phyloP scores from a whole-genome alignment of 2,888 invertebrate genomes.

The Ophion costatus region DNA sequence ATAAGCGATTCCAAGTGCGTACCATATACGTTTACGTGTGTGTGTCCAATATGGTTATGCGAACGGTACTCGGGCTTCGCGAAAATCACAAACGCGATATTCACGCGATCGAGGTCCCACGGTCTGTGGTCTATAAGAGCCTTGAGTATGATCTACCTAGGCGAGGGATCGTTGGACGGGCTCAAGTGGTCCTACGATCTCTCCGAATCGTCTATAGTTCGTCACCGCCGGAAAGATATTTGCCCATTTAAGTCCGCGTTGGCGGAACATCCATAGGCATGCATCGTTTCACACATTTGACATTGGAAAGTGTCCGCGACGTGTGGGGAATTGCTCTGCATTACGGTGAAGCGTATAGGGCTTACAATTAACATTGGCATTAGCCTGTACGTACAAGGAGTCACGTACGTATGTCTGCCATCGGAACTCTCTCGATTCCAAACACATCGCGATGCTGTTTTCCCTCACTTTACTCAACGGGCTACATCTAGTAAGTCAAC shows the following conservation, averaged over 20 bases:
- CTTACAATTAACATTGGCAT: conserved; percentile 41
- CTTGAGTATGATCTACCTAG: neutral
- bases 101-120: neutral
- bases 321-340: conserved; percentile 15
- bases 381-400: conserved; percentile 6
- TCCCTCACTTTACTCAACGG: conserved; percentile 11
- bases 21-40: conserved; percentile 21
- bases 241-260: neutral
- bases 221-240: neutral
- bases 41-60: conserved; percentile 73
- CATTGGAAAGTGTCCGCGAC: conserved; percentile 45
- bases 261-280: neutral
- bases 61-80: conserved; percentile 63
- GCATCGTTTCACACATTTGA: conserved; percentile 8
- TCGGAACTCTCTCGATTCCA: conserved; percentile 62
- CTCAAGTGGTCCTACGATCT: too few species aligned
- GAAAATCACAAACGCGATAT: conserved; percentile 16
- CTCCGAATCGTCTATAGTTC: neutral
- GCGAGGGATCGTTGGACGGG: neutral
- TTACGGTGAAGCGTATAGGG: conserved; percentile 6
- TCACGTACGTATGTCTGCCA: conserved; percentile 19
- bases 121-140: neutral
- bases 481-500: too few species aligned
- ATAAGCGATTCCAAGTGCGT: conserved; percentile 75
- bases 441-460: conserved; percentile 50